Base-by-base conservation (phyloP, 2,797 vertebrate genomes). In the Anguilla anguilla region DNA sequence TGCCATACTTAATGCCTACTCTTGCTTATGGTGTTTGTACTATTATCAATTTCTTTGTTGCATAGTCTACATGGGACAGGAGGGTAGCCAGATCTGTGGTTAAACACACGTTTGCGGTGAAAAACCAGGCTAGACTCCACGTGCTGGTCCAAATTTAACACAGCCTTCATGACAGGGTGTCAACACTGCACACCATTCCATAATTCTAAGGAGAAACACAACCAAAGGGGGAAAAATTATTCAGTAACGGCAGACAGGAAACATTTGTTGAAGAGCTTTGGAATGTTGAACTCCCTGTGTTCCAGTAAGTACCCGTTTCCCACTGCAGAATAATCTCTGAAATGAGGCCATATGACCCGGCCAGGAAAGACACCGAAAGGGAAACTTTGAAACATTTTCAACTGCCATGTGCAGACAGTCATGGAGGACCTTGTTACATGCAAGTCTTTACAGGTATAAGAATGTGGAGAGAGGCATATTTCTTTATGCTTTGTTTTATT, bases 211-310 rank as follows among this genome's bases (percentile, higher is more conserved):
- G 46, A 39, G 64, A 82, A 49, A 39, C 31, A 19, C 39, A 19
- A 39, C 15, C n/a, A 28, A 39, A 17, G 25, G 35, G 22, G 19
- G 43, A 15, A 46, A 22, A 22, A 49, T 1, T 6, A 28, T 39
- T 22, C 4, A 81, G 77, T 7, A 46, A 9, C 22, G 25, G 39
- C 39, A 49, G 69, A 31, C 57, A 59, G 72, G 72, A 82, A 51
- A 25, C 79, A 51, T 10, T 11, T 39, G 19, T 17, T 49, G 43
- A 82, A n/a, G 79, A 82, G 79, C 22, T 82, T 82, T 82, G 39
- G 79, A 82, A 82, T 49, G 79, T 51, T 51, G 46, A 82, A 51
- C 46, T 82, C 79, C 25, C 82, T 43, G 31, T 79, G 35, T 79
- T 79, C 74, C 74, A 3, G 39, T 17, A 39, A 39, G 43, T 25